phyloP scores from a whole-genome alignment of 2,888 invertebrate genomes.

The Chorisops tibialis region DNA sequence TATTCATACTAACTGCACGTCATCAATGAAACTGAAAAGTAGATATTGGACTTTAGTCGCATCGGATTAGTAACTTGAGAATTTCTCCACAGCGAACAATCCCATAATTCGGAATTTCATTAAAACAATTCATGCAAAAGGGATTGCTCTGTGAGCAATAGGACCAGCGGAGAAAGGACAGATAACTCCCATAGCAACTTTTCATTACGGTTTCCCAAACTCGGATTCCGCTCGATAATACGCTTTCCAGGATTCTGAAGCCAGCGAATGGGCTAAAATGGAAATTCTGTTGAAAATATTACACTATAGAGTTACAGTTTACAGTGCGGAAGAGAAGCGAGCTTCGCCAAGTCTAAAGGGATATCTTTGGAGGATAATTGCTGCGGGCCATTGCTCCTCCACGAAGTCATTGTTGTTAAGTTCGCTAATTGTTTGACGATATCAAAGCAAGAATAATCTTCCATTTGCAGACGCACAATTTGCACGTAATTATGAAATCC shows the following conservation, averaged over 20 bases:
- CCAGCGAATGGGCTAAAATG: conserved; percentile 17
- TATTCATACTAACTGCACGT: too few relatives aligned
- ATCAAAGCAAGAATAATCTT: conserved; percentile 7
- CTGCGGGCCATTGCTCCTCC: conserved; percentile 26
- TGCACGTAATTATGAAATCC: conserved; percentile 24
- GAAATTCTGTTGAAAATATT: conserved; percentile 28
- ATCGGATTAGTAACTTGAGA: too few relatives aligned
- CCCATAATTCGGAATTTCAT: background rate
- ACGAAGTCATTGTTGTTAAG: conserved; percentile 30
- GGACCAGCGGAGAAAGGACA: background rate
- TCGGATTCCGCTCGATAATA: background rate
- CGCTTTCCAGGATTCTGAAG: conserved; percentile 10
- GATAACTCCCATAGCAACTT: background rate
- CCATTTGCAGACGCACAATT: conserved; percentile 15
- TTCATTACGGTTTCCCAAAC: background rate
- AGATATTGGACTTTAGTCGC: too few relatives aligned
- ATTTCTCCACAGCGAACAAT: too few relatives aligned
- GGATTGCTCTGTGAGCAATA: too few relatives aligned
- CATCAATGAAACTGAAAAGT: too few relatives aligned
- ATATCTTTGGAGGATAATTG: conserved; percentile 29
- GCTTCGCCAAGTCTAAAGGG: conserved; percentile 10
- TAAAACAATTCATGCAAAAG: conserved; percentile 9
- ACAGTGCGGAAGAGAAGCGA: background rate
- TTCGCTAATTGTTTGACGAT: conserved; percentile 29
- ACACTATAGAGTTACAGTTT: conserved; percentile 21